Evolutionary conservation across 1,140 invertebrate species (phyloP).

Genomic region (Aphis craccivora): DNA sequence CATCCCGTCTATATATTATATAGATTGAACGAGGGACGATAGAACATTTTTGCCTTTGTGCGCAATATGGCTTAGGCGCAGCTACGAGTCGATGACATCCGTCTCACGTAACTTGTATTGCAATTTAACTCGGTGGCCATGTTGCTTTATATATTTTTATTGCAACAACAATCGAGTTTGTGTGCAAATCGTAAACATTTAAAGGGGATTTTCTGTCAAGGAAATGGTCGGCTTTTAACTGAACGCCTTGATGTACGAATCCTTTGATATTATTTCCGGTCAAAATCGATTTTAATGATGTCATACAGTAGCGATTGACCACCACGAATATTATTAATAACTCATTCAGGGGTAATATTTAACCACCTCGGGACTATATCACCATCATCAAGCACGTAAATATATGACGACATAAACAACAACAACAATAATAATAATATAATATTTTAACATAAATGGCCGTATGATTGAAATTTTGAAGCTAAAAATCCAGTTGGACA

Average conservation of each 20-base stretch:
- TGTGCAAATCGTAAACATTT: not conserved
- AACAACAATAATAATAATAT: not conserved
- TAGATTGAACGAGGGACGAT: not conserved
- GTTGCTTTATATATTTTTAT: not conserved
- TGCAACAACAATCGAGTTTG: not conserved
- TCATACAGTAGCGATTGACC: not conserved
- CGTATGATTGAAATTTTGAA: no score
- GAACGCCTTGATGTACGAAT: not conserved
- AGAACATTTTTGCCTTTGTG: not conserved
- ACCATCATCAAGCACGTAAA: no score
- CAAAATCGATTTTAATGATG: not conserved
- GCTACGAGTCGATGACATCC: not conserved
- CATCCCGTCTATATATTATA: not conserved
- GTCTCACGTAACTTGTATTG: not conserved
- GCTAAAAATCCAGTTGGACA: no score
- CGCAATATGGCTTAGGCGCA: not conserved
- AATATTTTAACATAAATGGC: not conserved
- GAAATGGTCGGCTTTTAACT: not conserved
- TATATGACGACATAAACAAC: not conserved
- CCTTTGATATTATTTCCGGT: not conserved
- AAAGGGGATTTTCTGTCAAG: not conserved
- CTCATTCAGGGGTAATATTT: not conserved
- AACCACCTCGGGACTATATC: not conserved
- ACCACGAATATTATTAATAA: not conserved
- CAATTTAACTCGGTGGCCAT: not conserved